Base-by-base conservation (phyloP, 2,113 vertebrate species). In the Balaeniceps rex region DNA sequence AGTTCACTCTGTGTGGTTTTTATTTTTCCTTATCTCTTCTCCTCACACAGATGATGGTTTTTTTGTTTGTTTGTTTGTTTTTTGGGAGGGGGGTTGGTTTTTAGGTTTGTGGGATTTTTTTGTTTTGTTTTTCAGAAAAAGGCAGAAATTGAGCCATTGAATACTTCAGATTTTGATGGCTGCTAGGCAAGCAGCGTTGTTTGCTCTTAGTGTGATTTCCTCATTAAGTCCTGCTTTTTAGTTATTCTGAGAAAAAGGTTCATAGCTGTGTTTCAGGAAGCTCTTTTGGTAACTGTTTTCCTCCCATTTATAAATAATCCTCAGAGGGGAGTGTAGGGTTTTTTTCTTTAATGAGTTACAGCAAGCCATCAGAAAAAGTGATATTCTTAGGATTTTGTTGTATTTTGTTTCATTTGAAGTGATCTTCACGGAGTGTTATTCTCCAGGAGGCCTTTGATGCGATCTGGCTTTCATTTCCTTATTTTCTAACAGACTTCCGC, bases 1-100 rank as follows among this genome's bases (percentile, higher is more conserved):
- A 49, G 6, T n/a, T 34, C 7, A 4, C 6, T 85, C 14, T n/a
- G 4, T 60, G 21, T 2, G 2, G 19, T 72, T 80, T 34, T 72
- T 58, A 11, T 11, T 80, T 51, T 34, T 36, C 13, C 3, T 68
- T 58, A 3, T 64, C 44, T 42, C 36, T 29, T 51, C 7, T 52
- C 29, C 38, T 87, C 23, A 8, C 25, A 18, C 7, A 46, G 33
- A 26, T 77, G 25, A 22, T 60, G 23, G 5, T 12, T 44, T 25
- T 22, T 63, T 38, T 66, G 46, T 46, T 44, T 12, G 44, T 46
- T 52, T 15, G 14, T 19, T 34, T 33, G 34, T 34, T 58, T 58
- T 33, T 14, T 9, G 7, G 2, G 1, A 7, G 9, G 9, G 2
- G 4, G 6, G 8, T n/a, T 74, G 25, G 4, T 19, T n/a, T 76